Evolutionary conservation across 1,140 invertebrate genomes (phyloP), one percentile per base, ranked within the genome.

Genomic region (Platorchestia sp.): DNA sequence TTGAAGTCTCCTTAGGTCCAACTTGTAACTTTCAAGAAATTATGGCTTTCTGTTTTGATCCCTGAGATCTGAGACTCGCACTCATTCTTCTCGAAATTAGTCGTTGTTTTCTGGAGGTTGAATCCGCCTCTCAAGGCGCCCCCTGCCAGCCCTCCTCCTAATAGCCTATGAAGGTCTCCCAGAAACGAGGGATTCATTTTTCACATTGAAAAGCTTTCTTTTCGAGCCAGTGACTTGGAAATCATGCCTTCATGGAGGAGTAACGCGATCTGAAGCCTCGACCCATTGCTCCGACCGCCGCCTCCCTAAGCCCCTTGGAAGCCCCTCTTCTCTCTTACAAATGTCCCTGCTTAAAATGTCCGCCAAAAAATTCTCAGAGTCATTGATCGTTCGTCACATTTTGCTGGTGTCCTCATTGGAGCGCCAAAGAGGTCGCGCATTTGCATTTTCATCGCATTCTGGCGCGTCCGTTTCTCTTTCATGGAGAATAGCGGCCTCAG

Each of bases 361-460:
- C 59, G 59, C 59, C 7, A 75, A 89, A 89, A 89, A 89, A 41
- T 89, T 89, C 87, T 89, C 43, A 89, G 42, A 89, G 87, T 42
- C 87, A 89, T 89, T 44, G 87, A 89, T 89, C 87, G 87, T 89
- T 89, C 87, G 87, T 89, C 87, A 89, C 87, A 89, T 89, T 89
- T 89, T 89, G n/a, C 43, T 89, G 41, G 43, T 36, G 41, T 89
- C 43, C 87, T 89, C 87, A 89, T 89, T 89, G n/a, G 36, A 89
- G 87, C 59, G 59, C 91, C 45, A 93, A n/a, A 40, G 91, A 93
- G 91, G 91, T 47, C 45, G 45, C 43, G 44, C 36, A 93, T 93
- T 93, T 93, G 91, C 91, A 93, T 93, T 93, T 93, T 93, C 91
- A 93, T 93, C 44, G n/a, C 91, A 93, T 93, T 93, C 44, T 93